Evolutionary conservation across 1,140 invertebrate species (phyloP).

Genomic region (Drosophila ercepeae): DNA sequence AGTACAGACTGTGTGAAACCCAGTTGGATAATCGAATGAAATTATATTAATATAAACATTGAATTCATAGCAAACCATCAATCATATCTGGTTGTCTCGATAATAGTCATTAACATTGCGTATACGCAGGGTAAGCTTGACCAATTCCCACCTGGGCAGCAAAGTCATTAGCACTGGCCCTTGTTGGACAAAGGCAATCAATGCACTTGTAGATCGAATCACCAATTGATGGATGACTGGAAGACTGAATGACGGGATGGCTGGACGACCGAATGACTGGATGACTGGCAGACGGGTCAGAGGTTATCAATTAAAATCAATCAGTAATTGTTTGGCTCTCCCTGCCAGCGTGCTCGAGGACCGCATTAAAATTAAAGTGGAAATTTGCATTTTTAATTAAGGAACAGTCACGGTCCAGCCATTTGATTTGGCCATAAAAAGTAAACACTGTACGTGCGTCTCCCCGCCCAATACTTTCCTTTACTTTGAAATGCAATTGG

Average conservation of each 20-base stretch:
- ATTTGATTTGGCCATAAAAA: slow-evolving; percentile 38
- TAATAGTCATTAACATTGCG: slow-evolving; percentile 44
- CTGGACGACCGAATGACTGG: no score
- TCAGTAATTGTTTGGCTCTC: slow-evolving; percentile 11
- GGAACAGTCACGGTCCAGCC: slow-evolving; percentile 42
- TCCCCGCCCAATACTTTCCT: background rate
- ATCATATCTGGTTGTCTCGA: slow-evolving; percentile 16
- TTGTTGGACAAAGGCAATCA: slow-evolving; percentile 48
- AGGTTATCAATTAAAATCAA: slow-evolving; percentile 68
- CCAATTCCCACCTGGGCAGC: slow-evolving; percentile 47
- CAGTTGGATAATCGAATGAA: slow-evolving; percentile 1
- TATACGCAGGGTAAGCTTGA: slow-evolving; percentile 16
- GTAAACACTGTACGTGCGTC: slow-evolving; percentile 19
- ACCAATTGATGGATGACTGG: slow-evolving; percentile 40
- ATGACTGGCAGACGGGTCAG: slow-evolving; percentile 43
- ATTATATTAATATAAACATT: background rate
- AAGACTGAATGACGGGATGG: slow-evolving; percentile 37
- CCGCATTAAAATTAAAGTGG: slow-evolving; percentile 55
- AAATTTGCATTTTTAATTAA: slow-evolving; percentile 78
- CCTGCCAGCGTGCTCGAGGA: background rate
- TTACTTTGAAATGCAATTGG: slow-evolving; percentile 56
- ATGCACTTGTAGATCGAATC: slow-evolving; percentile 52
- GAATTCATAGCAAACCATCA: slow-evolving; percentile 6
- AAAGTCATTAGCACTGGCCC: slow-evolving; percentile 44
- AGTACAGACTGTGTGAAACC: background rate